Evolutionary conservation across 2,797 vertebrate species (phyloP).

Genomic region (Enteromius fasciolatus): DNA sequence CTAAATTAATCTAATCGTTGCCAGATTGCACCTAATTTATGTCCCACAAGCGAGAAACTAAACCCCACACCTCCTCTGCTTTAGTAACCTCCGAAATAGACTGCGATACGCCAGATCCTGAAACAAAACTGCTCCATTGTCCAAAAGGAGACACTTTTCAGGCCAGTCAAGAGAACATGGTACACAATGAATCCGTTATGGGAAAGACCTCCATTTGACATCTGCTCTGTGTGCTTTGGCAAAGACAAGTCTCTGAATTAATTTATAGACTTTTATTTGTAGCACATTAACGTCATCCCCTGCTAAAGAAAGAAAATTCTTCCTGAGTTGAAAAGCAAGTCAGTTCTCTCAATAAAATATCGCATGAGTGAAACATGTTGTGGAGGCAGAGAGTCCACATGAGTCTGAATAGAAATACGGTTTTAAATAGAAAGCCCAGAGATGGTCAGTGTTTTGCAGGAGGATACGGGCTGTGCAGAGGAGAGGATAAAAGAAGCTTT

Average conservation of each 20-base stretch:
- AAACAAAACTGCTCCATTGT: conserved; percentile 8
- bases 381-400: not conserved
- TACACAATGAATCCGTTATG: conserved; percentile 24
- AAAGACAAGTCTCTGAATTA: not conserved
- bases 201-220: conserved; percentile 20
- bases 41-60: conserved; percentile 24
- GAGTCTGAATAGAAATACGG: conserved; percentile 3
- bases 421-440: conserved; percentile 17
- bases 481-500: conserved; percentile 56
- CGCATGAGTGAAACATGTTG: conserved; percentile 3
- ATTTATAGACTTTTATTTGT: conserved; percentile 33
- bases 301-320: conserved; percentile 15
- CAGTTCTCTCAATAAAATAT: conserved; percentile 11
- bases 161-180: not conserved
- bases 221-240: conserved; percentile 18
- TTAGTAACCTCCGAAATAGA: conserved; percentile 27
- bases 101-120: conserved; percentile 23
- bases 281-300: not conserved
- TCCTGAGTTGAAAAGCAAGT: conserved; percentile 28
- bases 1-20: conserved; percentile 59
- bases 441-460: conserved; percentile 32
- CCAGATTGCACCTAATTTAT: conserved; percentile 57
- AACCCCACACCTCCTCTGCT: conserved; percentile 5
- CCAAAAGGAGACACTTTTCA: conserved; percentile 13
- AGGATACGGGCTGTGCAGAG: conserved; percentile 25